Base-by-base conservation (phyloP, 2,888 invertebrate species). In the Spialia ferax region DNA sequence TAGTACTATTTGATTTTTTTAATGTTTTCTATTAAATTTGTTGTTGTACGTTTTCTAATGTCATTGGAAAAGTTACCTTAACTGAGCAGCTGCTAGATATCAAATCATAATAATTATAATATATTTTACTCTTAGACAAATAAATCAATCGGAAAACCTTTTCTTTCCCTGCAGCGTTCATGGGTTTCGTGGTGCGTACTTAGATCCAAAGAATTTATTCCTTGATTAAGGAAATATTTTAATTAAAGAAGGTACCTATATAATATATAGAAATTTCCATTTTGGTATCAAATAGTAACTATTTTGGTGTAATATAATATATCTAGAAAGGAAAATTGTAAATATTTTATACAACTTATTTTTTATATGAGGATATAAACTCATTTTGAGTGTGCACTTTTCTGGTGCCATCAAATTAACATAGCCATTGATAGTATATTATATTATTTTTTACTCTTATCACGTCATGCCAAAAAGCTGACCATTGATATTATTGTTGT, bases 401-500 rank as follows among this genome's bases (percentile, higher is more conserved):
- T 38, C 8, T 18, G 15, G 54, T 63, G 54, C 52, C 63, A 54
- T 63, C 38, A 26, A 7, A 15, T 54, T n/a, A 45, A 72, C 71
- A 74, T 74, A 38, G 75, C 75, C 74, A 75, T 74, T 71, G 35
- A 70, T 20, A 60, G 38, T 60, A 57, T 23, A 65, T 60, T 54
- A 64, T 70, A 52, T 63, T 63, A 38, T 38, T n/a, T n/a, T n/a
- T n/a, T 38, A 13, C 42, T 42, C 42, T 38, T n/a, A 67, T 67
- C 54, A 69, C 55, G 52, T 61, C 54, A 73, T 71, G 68, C 77
- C 75, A 76, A 78, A 74, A 74, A 76, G 70, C 35, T 73, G 68
- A 75, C 74, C 75, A 74, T 75, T 74, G 74, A 75, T 75, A 74
- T 74, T 68, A 62, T 57, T 63, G 63, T 45, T 61, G 48, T 62